These are phyloP conservation scores for Abscondita cerata DNA, from an alignment of 2,888 invertebrate genomes.

Conservation along the genomic window DNA sequence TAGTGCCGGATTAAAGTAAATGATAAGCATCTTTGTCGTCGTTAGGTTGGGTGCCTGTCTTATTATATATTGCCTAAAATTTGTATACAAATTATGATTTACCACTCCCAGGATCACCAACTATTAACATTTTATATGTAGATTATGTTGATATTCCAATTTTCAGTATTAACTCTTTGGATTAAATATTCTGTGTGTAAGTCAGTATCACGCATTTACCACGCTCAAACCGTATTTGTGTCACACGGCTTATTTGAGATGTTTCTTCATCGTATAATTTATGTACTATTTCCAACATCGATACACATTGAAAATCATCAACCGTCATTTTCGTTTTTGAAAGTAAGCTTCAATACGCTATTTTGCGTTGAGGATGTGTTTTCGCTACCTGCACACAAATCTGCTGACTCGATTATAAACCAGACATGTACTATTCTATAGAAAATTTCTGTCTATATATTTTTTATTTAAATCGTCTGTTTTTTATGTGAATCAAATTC, in stretches of 20 bases:
- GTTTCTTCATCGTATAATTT: conserved; percentile 13
- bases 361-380: no score
- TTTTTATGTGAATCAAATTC: no score
- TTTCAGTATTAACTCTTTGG: conserved; percentile 1
- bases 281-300: no score
- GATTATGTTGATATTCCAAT: conserved; percentile 19
- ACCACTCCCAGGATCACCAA: conserved; percentile 21
- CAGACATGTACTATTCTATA: no score
- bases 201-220: background rate
- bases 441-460: no score
- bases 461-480: no score
- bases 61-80: conserved; percentile 29
- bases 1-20: conserved; percentile 25
- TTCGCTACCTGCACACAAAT: no score
- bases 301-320: no score
- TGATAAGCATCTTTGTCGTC: conserved; percentile 22
- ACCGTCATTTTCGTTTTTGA: no score
- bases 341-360: no score
- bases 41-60: conserved; percentile 14
- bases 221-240: background rate
- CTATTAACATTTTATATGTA: conserved; percentile 27
- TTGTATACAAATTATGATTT: conserved; percentile 26
- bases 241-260: background rate
- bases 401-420: no score
- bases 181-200: background rate